Conservation (phyloP, 1,140 invertebrate species). For the Tetramorium alpestre region DNA sequence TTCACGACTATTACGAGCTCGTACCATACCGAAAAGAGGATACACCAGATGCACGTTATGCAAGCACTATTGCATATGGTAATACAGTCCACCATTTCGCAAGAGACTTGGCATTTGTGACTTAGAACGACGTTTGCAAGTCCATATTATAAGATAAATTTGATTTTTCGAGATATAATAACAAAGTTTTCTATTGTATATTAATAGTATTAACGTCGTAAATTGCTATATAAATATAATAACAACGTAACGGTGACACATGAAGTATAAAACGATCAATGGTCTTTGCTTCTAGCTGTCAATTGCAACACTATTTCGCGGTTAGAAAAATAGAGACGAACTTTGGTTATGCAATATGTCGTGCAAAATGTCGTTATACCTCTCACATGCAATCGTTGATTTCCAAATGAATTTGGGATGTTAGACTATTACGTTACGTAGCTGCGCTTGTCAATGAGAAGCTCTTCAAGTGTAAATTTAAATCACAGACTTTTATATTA, state of each 20-base stretch:
- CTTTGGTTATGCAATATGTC: background rate
- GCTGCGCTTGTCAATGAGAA: background rate
- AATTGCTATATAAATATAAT: background rate
- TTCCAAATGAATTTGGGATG: background rate
- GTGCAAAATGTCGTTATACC: background rate
- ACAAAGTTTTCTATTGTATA: background rate
- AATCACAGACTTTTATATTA: too few species aligned
- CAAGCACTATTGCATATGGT: slow-evolving; percentile 69
- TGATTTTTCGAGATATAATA: background rate
- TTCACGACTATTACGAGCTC: background rate
- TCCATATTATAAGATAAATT: background rate
- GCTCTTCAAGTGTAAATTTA: slow-evolving; percentile 6
- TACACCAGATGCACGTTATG: slow-evolving; percentile 73
- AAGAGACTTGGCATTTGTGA: background rate
- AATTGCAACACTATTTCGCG: background rate
- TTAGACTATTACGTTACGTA: background rate
- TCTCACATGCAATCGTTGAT: background rate
- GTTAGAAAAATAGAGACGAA: background rate
- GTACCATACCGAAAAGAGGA: slow-evolving; percentile 73
- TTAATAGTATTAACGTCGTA: background rate
- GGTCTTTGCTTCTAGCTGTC: background rate
- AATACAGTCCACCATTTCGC: slow-evolving; percentile 72
- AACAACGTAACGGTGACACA: background rate
- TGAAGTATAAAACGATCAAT: background rate
- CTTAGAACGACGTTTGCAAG: background rate